Percentiles rank a stretch among this genome's conserved stretches.
These are phyloP conservation scores for Agrenia bidenticulata DNA, from an alignment of 2,888 invertebrate genomes.

Conservation along the genomic window DNA sequence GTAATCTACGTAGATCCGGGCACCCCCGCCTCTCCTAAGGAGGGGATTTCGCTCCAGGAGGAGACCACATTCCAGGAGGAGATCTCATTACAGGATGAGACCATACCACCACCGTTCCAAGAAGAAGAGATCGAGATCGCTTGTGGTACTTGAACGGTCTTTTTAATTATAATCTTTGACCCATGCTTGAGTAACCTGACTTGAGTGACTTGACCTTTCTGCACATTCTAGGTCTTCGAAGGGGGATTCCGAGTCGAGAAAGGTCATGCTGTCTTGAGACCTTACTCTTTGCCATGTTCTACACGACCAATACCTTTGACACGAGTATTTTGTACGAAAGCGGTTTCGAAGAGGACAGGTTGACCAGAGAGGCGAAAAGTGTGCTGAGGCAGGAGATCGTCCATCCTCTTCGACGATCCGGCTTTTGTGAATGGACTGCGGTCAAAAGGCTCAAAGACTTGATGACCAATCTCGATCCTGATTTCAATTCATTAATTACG, in stretches of 20 bases:
- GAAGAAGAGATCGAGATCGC: constrained; percentile 39
- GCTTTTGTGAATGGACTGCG: constrained; percentile 26
- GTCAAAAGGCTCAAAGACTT: constrained; percentile 28
- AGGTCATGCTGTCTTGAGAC: constrained; percentile 39
- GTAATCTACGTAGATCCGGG: not conserved
- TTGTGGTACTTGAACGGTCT: constrained; percentile 28
- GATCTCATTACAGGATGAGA: not conserved
- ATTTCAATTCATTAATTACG: constrained; percentile 35
- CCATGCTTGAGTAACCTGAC: not conserved
- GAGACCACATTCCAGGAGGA: not conserved
- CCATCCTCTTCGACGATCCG: constrained; percentile 31
- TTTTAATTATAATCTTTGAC: not conserved
- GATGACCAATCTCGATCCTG: constrained; percentile 31
- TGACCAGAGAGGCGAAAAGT: constrained; percentile 26
- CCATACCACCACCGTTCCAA: constrained; percentile 40
- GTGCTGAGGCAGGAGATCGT: constrained; percentile 34
- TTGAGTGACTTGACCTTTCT: not conserved
- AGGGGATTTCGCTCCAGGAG: not conserved
- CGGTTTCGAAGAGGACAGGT: constrained; percentile 21
- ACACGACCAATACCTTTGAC: constrained; percentile 41
- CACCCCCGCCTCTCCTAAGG: not conserved
- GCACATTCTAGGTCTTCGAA: constrained; percentile 20
- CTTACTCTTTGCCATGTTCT: constrained; percentile 41
- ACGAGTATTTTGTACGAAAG: constrained; percentile 29
- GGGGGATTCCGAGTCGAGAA: constrained; percentile 35